Percentiles rank a stretch among this genome's conserved stretches.
These are phyloP conservation scores for Trissonchulus latispiculum DNA, from an alignment of 2,888 invertebrate genomes.

Conservation along the genomic window DNA sequence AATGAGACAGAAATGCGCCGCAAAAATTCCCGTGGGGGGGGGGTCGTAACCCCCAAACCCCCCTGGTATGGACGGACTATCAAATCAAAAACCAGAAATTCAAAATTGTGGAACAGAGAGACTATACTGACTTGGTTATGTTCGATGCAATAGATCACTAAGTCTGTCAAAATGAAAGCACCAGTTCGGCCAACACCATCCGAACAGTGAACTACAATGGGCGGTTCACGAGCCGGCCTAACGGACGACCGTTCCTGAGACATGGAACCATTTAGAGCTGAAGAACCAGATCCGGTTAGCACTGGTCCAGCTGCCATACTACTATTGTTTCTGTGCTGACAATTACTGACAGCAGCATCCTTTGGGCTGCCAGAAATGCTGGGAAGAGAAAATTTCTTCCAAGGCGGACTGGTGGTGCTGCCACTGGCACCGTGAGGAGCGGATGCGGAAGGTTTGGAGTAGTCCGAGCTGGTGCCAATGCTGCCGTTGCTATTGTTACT, in stretches of 20 bases:
- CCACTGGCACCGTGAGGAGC: conserved; percentile 3
- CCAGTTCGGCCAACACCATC: conserved; percentile 68
- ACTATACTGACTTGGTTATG: conserved; percentile 61
- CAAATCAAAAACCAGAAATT: no score
- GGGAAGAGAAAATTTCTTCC: neutral
- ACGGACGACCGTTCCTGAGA: neutral
- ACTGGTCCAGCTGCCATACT: no score
- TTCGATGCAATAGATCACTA: conserved; percentile 67
- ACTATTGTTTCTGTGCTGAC: no score
- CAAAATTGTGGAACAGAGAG: no score
- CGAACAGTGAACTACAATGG: conserved; percentile 65
- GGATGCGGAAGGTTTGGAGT: neutral
- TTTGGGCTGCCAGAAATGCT: neutral
- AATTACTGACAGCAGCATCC: no score
- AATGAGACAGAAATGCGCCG: no score
- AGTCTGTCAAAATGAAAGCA: conserved; percentile 64
- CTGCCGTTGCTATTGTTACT: no score
- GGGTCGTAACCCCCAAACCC: no score
- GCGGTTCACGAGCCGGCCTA: conserved; percentile 45
- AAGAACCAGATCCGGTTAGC: neutral
- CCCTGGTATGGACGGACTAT: no score
- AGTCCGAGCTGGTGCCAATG: conserved; percentile 9
- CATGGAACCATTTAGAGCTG: neutral
- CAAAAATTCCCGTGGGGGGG: no score
- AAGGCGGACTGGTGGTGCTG: neutral